These are phyloP conservation scores for Neodon shergylaensis DNA, from an alignment of 2,113 vertebrate genomes.

Conservation along the genomic window DNA sequence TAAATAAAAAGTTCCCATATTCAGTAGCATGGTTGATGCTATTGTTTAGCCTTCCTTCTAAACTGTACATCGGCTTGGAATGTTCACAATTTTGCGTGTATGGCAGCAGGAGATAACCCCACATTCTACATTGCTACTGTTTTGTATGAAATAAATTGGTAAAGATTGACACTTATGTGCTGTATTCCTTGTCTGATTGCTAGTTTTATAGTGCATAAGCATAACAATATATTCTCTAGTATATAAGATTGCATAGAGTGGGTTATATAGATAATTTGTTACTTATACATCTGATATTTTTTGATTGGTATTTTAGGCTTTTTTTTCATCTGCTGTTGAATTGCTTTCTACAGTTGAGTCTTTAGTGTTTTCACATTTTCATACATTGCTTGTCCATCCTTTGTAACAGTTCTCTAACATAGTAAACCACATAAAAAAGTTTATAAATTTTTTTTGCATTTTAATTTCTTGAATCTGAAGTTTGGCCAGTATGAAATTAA, in stretches of 20 bases:
- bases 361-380: neutral
- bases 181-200: conserved; percentile 74
- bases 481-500: neutral
- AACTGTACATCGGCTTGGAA: conserved; percentile 87
- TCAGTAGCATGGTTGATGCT: conserved; percentile 86
- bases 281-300: neutral
- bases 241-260: neutral
- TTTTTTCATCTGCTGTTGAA: neutral
- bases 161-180: conserved; percentile 79
- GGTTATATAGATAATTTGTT: conserved; percentile 39
- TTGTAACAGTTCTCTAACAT: neutral
- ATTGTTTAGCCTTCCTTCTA: conserved; percentile 82
- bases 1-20: conserved; percentile 81
- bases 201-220: conserved; percentile 14
- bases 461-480: neutral
- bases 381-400: neutral
- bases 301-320: neutral
- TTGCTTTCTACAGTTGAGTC: neutral
- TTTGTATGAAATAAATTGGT: conserved; percentile 90
- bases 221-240: neutral
- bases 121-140: conserved; percentile 89
- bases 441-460: neutral
- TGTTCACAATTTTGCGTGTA: conserved; percentile 84
- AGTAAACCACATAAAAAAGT: neutral
- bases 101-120: conserved; percentile 84